Evolutionary conservation across 2,797 vertebrate genomes (phyloP), one percentile per base, ranked within the genome.

Genomic region (Phylloscopus collybita): DNA sequence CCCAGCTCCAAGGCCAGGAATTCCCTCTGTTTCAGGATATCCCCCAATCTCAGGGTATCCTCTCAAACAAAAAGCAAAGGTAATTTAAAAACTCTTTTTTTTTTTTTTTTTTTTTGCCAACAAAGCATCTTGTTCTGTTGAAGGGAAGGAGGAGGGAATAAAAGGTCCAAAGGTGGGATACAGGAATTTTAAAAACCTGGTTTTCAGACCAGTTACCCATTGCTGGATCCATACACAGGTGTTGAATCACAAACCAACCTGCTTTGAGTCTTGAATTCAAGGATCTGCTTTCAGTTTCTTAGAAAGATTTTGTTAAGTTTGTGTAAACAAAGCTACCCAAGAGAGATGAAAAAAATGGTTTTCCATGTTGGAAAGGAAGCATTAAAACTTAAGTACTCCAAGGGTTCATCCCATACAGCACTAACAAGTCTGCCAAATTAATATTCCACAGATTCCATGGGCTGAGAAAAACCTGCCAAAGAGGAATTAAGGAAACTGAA

Each of bases 241-340:
- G 96, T 21, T 47, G 20, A 90, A 91, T 92, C 95, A 90, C 2
- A 93, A 97, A 96, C 95, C 97, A 97, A 93, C 96, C 96, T 97
- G 97, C 97, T 97, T 78, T 92, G 56, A 92, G 65, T 95, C 54
- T 90, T 96, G 53, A 90, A 94, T 97, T 97, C 98, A 98, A 97
- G 97, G 97, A 97, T 93, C 92, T 95, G 94, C 56, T 91, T 97
- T 67, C 86, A 53, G 76, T 93, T 97, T 84, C 92, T 88, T 93
- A 96, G 92, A 96, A 98, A 97, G 97, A 67, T 88, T 94, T 90
- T 40, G 40, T 40, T 14, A 40, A 40, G 40, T 40, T 40, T 95
- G 93, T 70, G 87, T 96, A 97, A 97, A 97, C 94, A 96, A 94
- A 86, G 38, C 94, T 89, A 95, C 93, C 88, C 90, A 95, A 96